Percentiles rank a stretch among this genome's conserved stretches.
These are phyloP conservation scores for Zophobas morio DNA, from an alignment of 1,140 invertebrate species.

Conservation along the genomic window DNA sequence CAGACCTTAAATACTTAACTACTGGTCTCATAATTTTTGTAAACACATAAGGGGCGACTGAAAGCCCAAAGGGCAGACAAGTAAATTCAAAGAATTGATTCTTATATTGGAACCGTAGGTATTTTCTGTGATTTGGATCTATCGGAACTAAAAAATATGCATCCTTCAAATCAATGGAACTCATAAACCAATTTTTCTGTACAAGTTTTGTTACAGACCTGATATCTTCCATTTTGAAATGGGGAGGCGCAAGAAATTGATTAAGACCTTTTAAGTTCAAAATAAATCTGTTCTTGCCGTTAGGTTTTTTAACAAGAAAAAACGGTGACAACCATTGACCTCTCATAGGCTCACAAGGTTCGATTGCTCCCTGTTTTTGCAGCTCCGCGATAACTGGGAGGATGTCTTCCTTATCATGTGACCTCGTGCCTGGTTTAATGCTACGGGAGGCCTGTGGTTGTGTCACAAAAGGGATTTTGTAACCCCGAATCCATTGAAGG, in stretches of 20 bases:
- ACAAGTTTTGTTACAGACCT: slow-evolving; percentile 54
- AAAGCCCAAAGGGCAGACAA: slow-evolving; percentile 61
- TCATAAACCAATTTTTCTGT: slow-evolving; percentile 48
- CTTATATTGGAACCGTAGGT: slow-evolving; percentile 54
- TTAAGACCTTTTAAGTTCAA: slow-evolving; percentile 61
- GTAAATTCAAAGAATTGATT: slow-evolving; percentile 53
- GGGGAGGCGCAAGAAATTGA: slow-evolving; percentile 54
- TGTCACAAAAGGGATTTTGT: no score
- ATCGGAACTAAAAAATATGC: slow-evolving; percentile 43
- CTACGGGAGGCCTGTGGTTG: no score
- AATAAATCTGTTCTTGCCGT: slow-evolving; percentile 51
- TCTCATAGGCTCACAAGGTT: no score
- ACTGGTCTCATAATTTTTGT: slow-evolving; percentile 61
- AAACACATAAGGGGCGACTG: slow-evolving; percentile 58
- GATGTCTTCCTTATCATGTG: no score
- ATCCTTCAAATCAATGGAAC: slow-evolving; percentile 42
- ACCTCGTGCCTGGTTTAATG: no score
- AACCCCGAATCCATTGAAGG: no score
- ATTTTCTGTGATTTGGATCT: slow-evolving; percentile 51
- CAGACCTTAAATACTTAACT: slow-evolving; percentile 24
- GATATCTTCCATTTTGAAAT: slow-evolving; percentile 62
- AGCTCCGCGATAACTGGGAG: no score
- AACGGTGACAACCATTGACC: no score
- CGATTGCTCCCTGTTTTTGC: no score
- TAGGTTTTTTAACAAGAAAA: no score